Evolutionary conservation across 1,140 invertebrate genomes (phyloP).

Genomic region (Drosophila repletoides): DNA sequence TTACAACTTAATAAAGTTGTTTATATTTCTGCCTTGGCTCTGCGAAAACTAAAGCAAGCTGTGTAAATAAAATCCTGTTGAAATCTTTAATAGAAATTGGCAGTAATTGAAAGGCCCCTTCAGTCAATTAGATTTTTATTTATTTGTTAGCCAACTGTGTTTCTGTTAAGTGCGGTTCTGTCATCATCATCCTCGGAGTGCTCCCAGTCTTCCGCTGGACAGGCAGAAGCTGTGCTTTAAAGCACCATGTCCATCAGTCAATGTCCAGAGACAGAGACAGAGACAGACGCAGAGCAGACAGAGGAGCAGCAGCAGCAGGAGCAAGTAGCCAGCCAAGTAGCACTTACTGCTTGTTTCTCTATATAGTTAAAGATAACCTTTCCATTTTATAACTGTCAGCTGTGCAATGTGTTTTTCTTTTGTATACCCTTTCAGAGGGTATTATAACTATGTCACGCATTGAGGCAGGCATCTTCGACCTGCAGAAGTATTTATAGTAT

Average conservation of each 20-base stretch:
- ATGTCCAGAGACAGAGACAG: constrained; percentile 44
- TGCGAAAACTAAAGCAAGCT: neutral
- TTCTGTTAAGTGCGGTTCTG: constrained; percentile 59
- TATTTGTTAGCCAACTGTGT: constrained; percentile 56
- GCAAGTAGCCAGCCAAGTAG: constrained; percentile 20
- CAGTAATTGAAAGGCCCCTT: constrained; percentile 1
- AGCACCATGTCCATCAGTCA: constrained; percentile 67
- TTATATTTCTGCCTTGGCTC: no score
- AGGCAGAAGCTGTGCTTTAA: no score
- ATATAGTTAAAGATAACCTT: constrained; percentile 58
- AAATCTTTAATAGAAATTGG: neutral
- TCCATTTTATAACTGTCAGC: constrained; percentile 73
- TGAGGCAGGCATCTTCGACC: no score
- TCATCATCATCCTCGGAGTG: constrained; percentile 33
- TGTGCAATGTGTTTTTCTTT: constrained; percentile 23
- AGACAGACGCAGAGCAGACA: constrained; percentile 35
- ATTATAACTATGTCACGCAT: no score
- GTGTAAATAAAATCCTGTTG: no score
- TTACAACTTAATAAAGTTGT: no score
- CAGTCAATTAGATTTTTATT: constrained; percentile 51
- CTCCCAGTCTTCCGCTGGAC: neutral
- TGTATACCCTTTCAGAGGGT: no score
- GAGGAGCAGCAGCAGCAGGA: constrained; percentile 26
- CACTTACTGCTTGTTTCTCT: constrained; percentile 26
- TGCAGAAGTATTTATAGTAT: no score